A percentile compares a stretch with the other conserved stretches of the same genome.
phyloP scores from a whole-genome alignment of 2,797 vertebrate species.

The Zenarchopterus dispar region DNA sequence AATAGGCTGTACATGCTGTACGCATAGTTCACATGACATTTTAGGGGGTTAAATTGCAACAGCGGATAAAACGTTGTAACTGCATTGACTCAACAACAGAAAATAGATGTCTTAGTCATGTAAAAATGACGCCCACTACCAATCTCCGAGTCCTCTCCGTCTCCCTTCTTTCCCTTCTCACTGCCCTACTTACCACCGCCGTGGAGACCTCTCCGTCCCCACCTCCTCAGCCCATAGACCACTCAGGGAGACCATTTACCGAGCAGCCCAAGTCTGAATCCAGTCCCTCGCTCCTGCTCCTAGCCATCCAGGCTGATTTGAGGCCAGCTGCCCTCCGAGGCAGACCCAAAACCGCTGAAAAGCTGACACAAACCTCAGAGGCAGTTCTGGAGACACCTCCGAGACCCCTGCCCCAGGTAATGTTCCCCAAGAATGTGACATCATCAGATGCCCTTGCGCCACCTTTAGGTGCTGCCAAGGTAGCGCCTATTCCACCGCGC shows the following conservation, averaged over 20 bases:
- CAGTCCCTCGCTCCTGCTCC: slow-evolving; percentile 63
- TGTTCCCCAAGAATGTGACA: slow-evolving; percentile 83
- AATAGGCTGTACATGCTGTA: slow-evolving; percentile 51
- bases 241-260: slow-evolving; percentile 55
- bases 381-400: slow-evolving; percentile 74
- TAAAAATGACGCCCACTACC: slow-evolving; percentile 85
- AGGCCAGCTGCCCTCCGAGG: slow-evolving; percentile 65
- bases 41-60: slow-evolving; percentile 72
- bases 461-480: slow-evolving; percentile 76
- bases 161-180: slow-evolving; percentile 80
- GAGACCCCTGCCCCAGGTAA: slow-evolving; percentile 83
- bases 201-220: slow-evolving; percentile 69
- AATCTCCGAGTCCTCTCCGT: slow-evolving; percentile 79
- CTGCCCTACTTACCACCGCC: slow-evolving; percentile 69
- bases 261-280: slow-evolving; percentile 59
- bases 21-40: slow-evolving; percentile 66
- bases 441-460: slow-evolving; percentile 73
- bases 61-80: slow-evolving; percentile 71
- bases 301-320: slow-evolving; percentile 60
- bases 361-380: slow-evolving; percentile 54
- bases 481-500: slow-evolving; percentile 61
- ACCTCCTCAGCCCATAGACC: slow-evolving; percentile 58
- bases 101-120: slow-evolving; percentile 85
- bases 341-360: slow-evolving; percentile 50
- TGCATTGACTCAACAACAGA: slow-evolving; percentile 80